Base-by-base conservation (phyloP, 2,113 vertebrate species). In the Cryptotis parvus region DNA sequence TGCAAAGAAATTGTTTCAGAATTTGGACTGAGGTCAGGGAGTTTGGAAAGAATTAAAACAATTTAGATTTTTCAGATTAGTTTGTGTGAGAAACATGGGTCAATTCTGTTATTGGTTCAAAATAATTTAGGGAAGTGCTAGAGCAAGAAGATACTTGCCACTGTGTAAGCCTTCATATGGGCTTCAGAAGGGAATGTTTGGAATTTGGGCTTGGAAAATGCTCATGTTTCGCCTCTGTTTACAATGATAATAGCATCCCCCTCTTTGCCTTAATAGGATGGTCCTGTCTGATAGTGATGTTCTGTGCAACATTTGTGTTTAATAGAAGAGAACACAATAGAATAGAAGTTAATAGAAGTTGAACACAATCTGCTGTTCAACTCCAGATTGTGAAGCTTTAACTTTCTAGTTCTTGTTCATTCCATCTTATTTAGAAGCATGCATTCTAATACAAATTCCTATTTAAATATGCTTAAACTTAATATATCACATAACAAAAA, bases 391-490 rank as follows among this genome's bases (percentile, higher is more conserved):
- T 33, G 33, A 12, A 14, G n/a, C 18, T 18, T 70, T 39, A 14
- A 1, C 41, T 72, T 87, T 68, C 43, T 76, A 81, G 61, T 33
- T 41, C 7, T 33, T 73, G 39, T 82, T 91, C 24, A 45, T 80
- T 88, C 20, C 31, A 90, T 52, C 39, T 55, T 58, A 43, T 14
- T 35, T 84, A 45, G 26, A 12, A 66, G 55, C 7, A 39, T 66
- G 27, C 73, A 74, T 41, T 27, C 45, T 80, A 41, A 45, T 22
- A 20, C 2, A 63, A 70, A 41, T 12, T 86, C 80, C 35, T 72
- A 2, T 77, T 68, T 89, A 16, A 37, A 5, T 82, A 35, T 77
- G 11, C 90, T 94, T 41, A 81, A 78, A 82, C 31, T 58, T 74
- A 83, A 43, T 65, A 22, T 83, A 89, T 87, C 65, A 66, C 22